Evolutionary conservation across 2,113 vertebrate genomes (phyloP).

Genomic region (Cromileptes altivelis): DNA sequence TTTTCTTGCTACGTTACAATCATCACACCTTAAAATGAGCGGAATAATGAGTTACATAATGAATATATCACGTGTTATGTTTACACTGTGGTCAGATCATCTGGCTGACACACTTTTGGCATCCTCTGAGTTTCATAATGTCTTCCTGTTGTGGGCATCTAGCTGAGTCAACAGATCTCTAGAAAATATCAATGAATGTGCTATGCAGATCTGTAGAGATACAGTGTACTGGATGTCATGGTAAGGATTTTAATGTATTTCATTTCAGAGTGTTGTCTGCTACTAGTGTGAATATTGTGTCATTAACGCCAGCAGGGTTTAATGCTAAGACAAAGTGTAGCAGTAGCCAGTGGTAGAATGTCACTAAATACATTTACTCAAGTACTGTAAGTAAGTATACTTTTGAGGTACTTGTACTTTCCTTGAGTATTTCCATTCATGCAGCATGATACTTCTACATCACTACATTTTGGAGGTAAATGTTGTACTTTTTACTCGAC

Average conservation of each 20-base stretch:
- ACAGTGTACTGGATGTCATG: not conserved
- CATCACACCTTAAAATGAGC: not conserved
- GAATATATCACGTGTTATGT: not conserved
- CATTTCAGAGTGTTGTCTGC: not conserved
- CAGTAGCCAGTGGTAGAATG: not conserved
- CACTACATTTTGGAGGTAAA: not conserved
- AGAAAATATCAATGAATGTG: not conserved
- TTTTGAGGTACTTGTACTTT: not conserved
- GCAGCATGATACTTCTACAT: not conserved
- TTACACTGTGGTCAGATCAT: not conserved
- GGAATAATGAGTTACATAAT: not conserved
- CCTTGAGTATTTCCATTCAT: not conserved
- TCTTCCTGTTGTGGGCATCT: not conserved
- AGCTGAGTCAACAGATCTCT: not conserved
- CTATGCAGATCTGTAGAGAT: not conserved
- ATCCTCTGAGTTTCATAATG: slow-evolving; percentile 4
- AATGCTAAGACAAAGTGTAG: too few relatives aligned
- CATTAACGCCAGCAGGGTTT: too few relatives aligned
- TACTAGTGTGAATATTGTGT: too few relatives aligned
- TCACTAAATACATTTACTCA: not conserved
- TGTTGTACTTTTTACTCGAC: not conserved
- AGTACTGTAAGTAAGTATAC: not conserved
- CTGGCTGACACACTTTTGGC: slow-evolving; percentile 28
- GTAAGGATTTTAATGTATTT: not conserved
- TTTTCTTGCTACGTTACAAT: not conserved